Evolutionary conservation across 2,888 invertebrate species (phyloP).

Genomic region (Dolichomitus sp.): DNA sequence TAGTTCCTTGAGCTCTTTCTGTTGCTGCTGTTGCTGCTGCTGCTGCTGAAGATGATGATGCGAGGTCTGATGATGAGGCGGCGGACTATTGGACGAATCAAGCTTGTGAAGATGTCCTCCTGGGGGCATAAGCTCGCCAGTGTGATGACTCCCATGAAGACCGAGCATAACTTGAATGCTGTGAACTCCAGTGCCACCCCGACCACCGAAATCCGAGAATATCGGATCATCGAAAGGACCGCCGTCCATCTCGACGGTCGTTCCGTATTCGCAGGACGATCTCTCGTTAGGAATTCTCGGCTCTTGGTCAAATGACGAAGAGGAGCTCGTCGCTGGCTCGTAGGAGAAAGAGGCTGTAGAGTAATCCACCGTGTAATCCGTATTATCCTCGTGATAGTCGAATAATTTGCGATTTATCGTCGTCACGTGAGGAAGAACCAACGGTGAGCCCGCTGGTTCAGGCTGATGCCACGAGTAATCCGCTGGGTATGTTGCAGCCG

Average conservation of each 20-base stretch:
- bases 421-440: constrained; percentile 51
- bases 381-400: constrained; percentile 53
- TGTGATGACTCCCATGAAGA: constrained; percentile 86
- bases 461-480: constrained; percentile 62
- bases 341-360: constrained; percentile 54
- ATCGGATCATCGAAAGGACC: constrained; percentile 92
- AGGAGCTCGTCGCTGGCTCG: constrained; percentile 56
- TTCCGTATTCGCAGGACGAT: constrained; percentile 52
- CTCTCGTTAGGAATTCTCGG: constrained; percentile 26
- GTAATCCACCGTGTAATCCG: constrained; percentile 63
- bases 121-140: constrained; percentile 82
- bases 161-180: constrained; percentile 91
- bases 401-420: constrained; percentile 58
- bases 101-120: constrained; percentile 84
- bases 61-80: constrained; percentile 85
- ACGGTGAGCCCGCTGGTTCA: constrained; percentile 23
- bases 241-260: constrained; percentile 89
- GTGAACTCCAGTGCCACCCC: constrained; percentile 88
- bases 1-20: constrained; percentile 84
- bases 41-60: constrained; percentile 80
- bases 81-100: constrained; percentile 86
- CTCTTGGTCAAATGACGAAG: constrained; percentile 55
- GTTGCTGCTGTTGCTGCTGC: constrained; percentile 86
- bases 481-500: constrained; percentile 54
- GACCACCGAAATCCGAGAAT: constrained; percentile 91